phyloP scores from a whole-genome alignment of 2,113 vertebrate genomes.

The Phocoena phocoena region DNA sequence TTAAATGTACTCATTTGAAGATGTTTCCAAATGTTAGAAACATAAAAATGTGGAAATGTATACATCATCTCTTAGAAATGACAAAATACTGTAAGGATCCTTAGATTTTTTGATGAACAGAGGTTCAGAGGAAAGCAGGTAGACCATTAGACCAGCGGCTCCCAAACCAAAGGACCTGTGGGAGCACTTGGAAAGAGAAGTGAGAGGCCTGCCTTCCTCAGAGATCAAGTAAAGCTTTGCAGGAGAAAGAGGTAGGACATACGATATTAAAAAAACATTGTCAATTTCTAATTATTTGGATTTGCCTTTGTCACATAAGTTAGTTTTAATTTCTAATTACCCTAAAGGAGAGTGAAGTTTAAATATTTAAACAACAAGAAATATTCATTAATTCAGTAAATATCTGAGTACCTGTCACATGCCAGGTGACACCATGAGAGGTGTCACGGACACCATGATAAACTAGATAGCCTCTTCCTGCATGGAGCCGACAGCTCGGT shows the following conservation, averaged over 20 bases:
- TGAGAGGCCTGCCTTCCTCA: not conserved
- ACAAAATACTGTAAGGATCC: not conserved
- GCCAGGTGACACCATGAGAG: not conserved
- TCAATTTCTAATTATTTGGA: not conserved
- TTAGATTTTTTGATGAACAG: no score
- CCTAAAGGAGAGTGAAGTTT: not conserved
- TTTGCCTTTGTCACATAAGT: not conserved
- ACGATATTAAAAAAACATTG: not conserved
- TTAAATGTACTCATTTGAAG: not conserved
- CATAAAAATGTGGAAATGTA: not conserved
- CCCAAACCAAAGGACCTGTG: not conserved
- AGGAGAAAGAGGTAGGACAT: not conserved
- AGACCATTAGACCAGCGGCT: no score
- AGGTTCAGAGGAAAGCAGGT: not conserved
- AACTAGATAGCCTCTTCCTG: not conserved
- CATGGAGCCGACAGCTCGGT: not conserved
- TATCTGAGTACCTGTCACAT: not conserved
- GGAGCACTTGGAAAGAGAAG: not conserved
- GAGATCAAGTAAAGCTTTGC: not conserved
- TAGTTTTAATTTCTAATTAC: not conserved
- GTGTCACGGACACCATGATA: not conserved
- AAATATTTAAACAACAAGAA: not conserved
- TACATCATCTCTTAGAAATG: not conserved
- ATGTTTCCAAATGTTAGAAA: not conserved
- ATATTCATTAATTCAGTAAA: not conserved